Percentiles rank a stretch among this genome's conserved stretches.
Conservation (phyloP, 2,888 invertebrate genomes). For the Odontocolon sp. region DNA sequence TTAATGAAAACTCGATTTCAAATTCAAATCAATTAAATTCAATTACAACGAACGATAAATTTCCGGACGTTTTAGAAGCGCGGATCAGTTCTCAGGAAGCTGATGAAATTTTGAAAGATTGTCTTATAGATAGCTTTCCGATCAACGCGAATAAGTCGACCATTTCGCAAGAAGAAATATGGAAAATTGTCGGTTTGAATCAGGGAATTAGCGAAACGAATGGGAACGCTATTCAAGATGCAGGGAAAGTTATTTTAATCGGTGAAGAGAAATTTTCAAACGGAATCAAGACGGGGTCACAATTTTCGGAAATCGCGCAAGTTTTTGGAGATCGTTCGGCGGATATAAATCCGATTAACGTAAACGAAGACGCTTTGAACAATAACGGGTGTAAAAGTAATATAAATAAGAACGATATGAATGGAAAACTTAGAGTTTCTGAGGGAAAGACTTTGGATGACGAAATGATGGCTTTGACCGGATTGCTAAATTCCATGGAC, state of each 20-base stretch:
- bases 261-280: neutral
- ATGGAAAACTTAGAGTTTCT: neutral
- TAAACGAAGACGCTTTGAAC: slow-evolving; percentile 24
- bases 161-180: neutral
- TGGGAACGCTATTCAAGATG: neutral
- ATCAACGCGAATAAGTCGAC: neutral
- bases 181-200: slow-evolving; percentile 11
- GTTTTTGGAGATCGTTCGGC: neutral
- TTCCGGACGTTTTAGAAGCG: too few relatives aligned
- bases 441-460: neutral
- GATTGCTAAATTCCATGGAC: neutral
- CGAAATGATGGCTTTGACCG: slow-evolving; percentile 5
- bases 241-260: neutral
- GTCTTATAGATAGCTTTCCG: neutral
- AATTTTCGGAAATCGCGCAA: slow-evolving; percentile 15
- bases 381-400: slow-evolving; percentile 22
- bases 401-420: slow-evolving; percentile 2
- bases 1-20: too few relatives aligned
- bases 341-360: neutral
- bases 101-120: too few relatives aligned
- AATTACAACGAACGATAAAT: too few relatives aligned
- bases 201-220: neutral
- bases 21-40: too few relatives aligned
- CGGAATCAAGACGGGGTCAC: neutral
- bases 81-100: too few relatives aligned